A percentile compares a stretch with the other conserved stretches of the same genome.
phyloP scores from a whole-genome alignment of 1,140 invertebrate genomes.

The Neodiprion virginianus region DNA sequence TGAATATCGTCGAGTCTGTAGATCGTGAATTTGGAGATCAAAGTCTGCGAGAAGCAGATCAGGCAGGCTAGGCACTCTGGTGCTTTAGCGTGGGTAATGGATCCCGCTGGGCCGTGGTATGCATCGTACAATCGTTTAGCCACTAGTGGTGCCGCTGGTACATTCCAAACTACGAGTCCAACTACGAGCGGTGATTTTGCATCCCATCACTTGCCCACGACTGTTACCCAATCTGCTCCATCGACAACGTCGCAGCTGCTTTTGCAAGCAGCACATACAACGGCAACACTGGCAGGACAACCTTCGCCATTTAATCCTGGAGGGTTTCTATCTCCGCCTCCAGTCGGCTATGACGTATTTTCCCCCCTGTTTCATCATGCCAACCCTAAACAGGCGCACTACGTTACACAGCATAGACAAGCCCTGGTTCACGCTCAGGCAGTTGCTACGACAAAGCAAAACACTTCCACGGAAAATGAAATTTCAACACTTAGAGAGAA shows the following conservation, averaged over 20 bases:
- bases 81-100: conserved; percentile 65
- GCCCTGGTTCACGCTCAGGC: conserved; percentile 62
- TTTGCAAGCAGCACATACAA: conserved; percentile 68
- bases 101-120: conserved; percentile 82
- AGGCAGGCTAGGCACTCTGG: conserved; percentile 44
- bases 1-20: neutral
- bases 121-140: conserved; percentile 76
- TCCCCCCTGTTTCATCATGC: conserved; percentile 75
- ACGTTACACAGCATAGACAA: conserved; percentile 68
- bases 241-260: conserved; percentile 68
- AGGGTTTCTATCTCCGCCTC: conserved; percentile 71
- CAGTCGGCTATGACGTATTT: conserved; percentile 76
- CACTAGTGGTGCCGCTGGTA: conserved; percentile 65
- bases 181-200: conserved; percentile 67
- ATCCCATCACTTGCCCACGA: conserved; percentile 64
- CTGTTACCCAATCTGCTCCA: conserved; percentile 59
- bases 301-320: conserved; percentile 73
- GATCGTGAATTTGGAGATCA: neutral
- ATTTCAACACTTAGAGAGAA: conserved; percentile 65
- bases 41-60: conserved; percentile 5
- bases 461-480: conserved; percentile 64
- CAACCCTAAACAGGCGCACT: conserved; percentile 69
- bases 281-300: conserved; percentile 67
- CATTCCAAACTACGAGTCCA: conserved; percentile 51
- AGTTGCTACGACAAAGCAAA: conserved; percentile 64